Conservation (phyloP, 2,113 vertebrate genomes). For the Nanorana parkeri region DNA sequence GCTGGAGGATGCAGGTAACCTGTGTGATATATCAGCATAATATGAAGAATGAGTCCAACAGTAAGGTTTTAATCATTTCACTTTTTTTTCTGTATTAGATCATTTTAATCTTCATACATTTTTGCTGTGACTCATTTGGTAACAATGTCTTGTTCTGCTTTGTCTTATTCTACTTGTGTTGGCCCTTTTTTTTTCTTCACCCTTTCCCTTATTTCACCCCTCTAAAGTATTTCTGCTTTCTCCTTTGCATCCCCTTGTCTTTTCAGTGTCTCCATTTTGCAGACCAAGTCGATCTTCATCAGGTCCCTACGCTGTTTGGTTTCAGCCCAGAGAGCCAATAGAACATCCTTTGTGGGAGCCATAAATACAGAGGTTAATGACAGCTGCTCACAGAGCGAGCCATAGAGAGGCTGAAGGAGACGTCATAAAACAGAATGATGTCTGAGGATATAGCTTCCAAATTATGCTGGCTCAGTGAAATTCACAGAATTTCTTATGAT, state of each 20-base stretch:
- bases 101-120: too few species aligned
- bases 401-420: slow-evolving; percentile 40
- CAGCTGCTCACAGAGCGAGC: slow-evolving; percentile 45
- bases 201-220: slow-evolving; percentile 15
- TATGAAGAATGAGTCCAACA: not conserved
- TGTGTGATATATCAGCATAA: not conserved
- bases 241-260: not conserved
- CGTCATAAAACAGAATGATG: slow-evolving; percentile 57
- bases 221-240: not conserved
- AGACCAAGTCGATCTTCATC: slow-evolving; percentile 42
- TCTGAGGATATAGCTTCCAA: slow-evolving; percentile 41
- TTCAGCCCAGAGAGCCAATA: slow-evolving; percentile 3
- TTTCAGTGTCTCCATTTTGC: slow-evolving; percentile 21
- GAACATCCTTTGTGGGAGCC: slow-evolving; percentile 40
- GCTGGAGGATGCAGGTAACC: not conserved
- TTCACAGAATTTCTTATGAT: slow-evolving; percentile 38
- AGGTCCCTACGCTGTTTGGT: slow-evolving; percentile 9
- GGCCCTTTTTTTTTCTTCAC: not conserved
- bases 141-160: not conserved
- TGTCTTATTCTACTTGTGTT: not conserved
- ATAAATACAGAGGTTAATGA: slow-evolving; percentile 58
- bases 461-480: slow-evolving; percentile 55
- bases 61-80: not conserved
- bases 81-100: too few species aligned
- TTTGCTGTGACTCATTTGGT: not conserved